Base-by-base conservation (phyloP, 2,888 invertebrate species). In the Cactoblastis cactorum region DNA sequence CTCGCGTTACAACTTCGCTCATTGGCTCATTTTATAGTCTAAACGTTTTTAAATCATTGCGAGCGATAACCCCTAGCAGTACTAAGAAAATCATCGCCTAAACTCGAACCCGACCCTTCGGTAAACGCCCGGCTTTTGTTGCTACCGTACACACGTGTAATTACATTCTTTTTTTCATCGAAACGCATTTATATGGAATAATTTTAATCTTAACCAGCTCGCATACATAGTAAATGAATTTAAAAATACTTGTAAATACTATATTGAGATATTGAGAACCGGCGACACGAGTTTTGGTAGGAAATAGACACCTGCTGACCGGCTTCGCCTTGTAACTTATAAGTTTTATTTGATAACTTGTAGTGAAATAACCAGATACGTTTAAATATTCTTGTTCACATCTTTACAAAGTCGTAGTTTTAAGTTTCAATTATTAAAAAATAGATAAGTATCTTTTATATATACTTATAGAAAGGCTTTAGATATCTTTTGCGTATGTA, bases 151-250 rank as follows among this genome's bases (percentile, higher is more conserved):
- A 22, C 47, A 11, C 6, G 37, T 37, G 34, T 49, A 48, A 51
- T 53, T 53, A 52, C 46, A 33, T 47, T 53, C 52, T 53, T 53
- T 46, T 53, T 57, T 53, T 54, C 55, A 51, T 48, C 39, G 43
- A 48, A 48, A 37, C 24, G 37, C 37, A 48, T 48, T 37, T 48
- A 48, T 37, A 48, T 48, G 51, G 54, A 57, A 57, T 57, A 57
- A 51, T 53, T 53, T 57, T 53, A 57, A 53, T 53, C 50, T 56
- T 51, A 54, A 54, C 55, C 54, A 51, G 24, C 24, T 8, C 22
- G 47, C 47, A 37, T 35, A 48, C 37, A 24, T 61, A 65, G 43
- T 43, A 43, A 28, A 28, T 17, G 24, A 28, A 43, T 28, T 43
- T 43, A 43, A 43, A 43, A 43, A 43, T 43, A 43, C 43, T 43